phyloP scores from a whole-genome alignment of 2,888 invertebrate species.

The Patella depressa region DNA sequence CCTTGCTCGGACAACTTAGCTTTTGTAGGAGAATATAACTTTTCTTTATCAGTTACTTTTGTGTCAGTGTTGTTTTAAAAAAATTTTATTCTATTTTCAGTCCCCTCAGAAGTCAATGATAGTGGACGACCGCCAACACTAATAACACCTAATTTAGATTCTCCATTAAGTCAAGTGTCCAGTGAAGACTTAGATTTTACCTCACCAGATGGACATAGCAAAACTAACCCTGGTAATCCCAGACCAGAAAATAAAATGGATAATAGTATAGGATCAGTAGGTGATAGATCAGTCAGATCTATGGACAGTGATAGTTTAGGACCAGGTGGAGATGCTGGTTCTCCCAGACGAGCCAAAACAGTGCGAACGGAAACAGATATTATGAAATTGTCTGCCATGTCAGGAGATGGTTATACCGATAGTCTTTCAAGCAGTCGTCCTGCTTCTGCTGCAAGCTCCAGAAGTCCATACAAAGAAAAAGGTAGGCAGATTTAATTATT shows the following conservation, averaged over 20 bases:
- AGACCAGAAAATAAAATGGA: background rate
- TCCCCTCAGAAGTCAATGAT: background rate
- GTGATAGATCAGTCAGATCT: background rate
- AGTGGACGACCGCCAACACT: conserved; percentile 5
- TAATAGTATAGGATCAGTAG: background rate
- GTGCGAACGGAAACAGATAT: background rate
- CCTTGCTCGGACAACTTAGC: too few relatives aligned
- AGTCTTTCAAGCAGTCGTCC: conserved; percentile 37
- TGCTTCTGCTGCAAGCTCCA: conserved; percentile 39
- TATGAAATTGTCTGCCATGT: conserved; percentile 28
- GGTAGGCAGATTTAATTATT: background rate
- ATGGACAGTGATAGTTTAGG: background rate
- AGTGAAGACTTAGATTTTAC: background rate
- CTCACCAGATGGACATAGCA: background rate
- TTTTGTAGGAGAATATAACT: too few relatives aligned
- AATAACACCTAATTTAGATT: background rate
- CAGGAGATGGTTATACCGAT: conserved; percentile 36
- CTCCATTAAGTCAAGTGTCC: conserved; percentile 5
- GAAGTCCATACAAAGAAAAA: conserved; percentile 34
- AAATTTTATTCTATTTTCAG: background rate
- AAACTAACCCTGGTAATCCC: background rate
- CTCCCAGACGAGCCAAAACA: background rate
- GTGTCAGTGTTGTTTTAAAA: too few relatives aligned
- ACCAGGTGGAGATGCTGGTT: background rate
- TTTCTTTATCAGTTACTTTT: too few relatives aligned